These are phyloP conservation scores for Malurus melanocephalus DNA, from an alignment of 2,113 vertebrate genomes.

Conservation along the genomic window DNA sequence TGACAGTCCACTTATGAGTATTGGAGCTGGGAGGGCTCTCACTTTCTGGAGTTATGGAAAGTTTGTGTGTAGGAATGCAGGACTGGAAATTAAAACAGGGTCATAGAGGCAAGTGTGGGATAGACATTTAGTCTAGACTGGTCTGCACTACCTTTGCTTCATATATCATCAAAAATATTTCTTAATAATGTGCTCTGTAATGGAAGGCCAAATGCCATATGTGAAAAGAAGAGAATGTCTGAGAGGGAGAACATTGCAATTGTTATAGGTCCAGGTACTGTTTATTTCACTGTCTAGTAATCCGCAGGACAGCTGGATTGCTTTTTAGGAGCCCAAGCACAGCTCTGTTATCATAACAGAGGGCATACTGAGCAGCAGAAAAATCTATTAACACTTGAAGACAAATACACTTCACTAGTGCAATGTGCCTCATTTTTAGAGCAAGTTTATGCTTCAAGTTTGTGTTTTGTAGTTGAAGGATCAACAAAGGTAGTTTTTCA, in stretches of 20 bases:
- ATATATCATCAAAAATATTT: background rate
- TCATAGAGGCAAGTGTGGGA: background rate
- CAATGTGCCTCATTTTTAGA: background rate
- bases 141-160: background rate
- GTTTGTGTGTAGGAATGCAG: background rate
- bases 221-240: background rate
- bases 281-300: background rate
- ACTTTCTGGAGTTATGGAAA: background rate
- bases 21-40: background rate
- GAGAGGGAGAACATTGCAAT: background rate
- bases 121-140: background rate
- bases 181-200: background rate
- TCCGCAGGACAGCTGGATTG: background rate
- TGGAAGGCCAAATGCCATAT: background rate
- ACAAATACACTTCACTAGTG: background rate
- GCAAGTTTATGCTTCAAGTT: background rate
- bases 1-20: background rate
- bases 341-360: background rate
- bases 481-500: background rate
- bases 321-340: background rate
- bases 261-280: background rate
- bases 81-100: background rate
- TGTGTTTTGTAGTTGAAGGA: background rate
- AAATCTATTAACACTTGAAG: background rate
- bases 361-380: background rate